phyloP scores from a whole-genome alignment of 2,113 vertebrate species.

The Indicator maculatus region DNA sequence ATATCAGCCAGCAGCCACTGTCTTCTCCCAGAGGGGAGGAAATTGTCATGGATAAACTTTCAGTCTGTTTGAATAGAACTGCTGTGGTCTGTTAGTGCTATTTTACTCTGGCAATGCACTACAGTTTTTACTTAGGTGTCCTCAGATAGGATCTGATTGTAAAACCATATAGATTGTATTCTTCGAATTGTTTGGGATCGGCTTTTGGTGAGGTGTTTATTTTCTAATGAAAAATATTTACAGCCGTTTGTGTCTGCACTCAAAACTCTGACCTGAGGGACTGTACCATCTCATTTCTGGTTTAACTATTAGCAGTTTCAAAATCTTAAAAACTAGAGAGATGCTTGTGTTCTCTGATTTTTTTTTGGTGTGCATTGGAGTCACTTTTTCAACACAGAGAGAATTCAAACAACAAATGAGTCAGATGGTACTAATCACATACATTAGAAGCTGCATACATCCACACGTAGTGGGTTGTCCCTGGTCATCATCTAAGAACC shows the following conservation, averaged over 20 bases:
- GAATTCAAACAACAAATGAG: background rate
- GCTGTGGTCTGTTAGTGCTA: background rate
- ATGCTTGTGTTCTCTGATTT: background rate
- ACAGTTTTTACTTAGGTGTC: background rate
- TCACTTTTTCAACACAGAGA: background rate
- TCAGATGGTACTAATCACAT: background rate
- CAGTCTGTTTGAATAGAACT: background rate
- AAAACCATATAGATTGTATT: background rate
- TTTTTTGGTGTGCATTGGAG: background rate
- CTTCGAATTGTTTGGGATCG: background rate
- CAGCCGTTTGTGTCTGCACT: background rate
- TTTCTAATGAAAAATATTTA: background rate
- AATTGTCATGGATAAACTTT: background rate
- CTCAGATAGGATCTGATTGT: background rate
- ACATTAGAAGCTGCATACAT: background rate
- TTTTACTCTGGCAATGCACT: background rate
- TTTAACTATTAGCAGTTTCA: background rate
- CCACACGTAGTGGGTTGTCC: background rate
- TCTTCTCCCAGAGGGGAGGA: background rate
- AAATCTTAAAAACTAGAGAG: background rate
- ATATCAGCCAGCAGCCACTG: background rate
- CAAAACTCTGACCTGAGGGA: background rate
- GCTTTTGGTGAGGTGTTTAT: background rate
- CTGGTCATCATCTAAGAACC: background rate
- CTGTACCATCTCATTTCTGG: background rate